These are phyloP conservation scores for Bombus haemorrhoidalis DNA, from an alignment of 1,140 invertebrate species.

Conservation along the genomic window DNA sequence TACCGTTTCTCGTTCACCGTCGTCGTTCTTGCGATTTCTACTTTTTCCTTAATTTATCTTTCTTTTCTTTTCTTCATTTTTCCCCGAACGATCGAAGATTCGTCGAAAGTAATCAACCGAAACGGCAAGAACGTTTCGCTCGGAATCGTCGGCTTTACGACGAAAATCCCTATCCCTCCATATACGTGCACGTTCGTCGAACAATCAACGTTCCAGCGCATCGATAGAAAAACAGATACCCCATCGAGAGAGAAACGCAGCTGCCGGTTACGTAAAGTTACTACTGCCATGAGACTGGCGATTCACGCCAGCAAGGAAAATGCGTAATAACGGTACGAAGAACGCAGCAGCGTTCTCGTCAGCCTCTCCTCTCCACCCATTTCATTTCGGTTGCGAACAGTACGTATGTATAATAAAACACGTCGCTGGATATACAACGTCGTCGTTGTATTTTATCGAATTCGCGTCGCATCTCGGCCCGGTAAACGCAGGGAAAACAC, in stretches of 20 bases:
- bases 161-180: slow-evolving; percentile 23
- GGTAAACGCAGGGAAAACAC: neutral
- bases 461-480: neutral
- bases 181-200: slow-evolving; percentile 15
- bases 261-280: slow-evolving; percentile 8
- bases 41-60: neutral
- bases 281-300: neutral
- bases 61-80: neutral
- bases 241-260: slow-evolving; percentile 2
- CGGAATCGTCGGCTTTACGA: neutral
- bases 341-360: neutral
- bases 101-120: slow-evolving; percentile 19
- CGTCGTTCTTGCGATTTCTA: neutral
- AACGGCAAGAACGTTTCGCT: neutral
- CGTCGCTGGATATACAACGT: neutral
- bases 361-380: slow-evolving; percentile 4
- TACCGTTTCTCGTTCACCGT: neutral
- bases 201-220: slow-evolving; percentile 35
- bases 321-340: neutral
- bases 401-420: neutral
- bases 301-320: neutral
- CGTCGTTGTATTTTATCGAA: neutral
- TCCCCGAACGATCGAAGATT: slow-evolving; percentile 20
- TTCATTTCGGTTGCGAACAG: neutral
- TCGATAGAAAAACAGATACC: slow-evolving; percentile 25